phyloP scores from a whole-genome alignment of 35 echinoderm and acorn worm genomes.

The Lytechinus pictus region DNA sequence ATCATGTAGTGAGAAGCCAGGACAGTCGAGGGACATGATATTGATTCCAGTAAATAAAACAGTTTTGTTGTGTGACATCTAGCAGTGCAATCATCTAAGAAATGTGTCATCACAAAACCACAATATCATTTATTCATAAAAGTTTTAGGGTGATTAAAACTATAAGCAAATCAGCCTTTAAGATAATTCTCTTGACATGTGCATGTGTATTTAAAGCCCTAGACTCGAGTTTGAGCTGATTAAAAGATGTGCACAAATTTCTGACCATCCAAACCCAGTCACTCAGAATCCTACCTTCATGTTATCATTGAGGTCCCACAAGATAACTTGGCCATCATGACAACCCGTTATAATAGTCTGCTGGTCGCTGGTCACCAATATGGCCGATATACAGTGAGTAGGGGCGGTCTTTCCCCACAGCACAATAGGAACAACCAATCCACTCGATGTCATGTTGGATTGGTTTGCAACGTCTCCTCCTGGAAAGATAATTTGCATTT shows the following conservation, averaged over 20 bases:
- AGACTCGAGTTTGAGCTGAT: no score
- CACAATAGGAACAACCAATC: slow-evolving; percentile 90
- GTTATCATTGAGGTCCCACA: slow-evolving; percentile 97
- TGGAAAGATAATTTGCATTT: not conserved
- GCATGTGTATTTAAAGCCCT: not conserved
- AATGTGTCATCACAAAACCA: no score
- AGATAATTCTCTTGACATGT: not conserved
- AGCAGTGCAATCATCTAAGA: no score
- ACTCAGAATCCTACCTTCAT: slow-evolving; percentile 68
- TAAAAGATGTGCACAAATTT: not conserved
- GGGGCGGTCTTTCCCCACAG: slow-evolving; percentile 92
- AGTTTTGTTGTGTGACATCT: no score
- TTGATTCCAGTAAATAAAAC: no score
- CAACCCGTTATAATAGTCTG: slow-evolving; percentile 94
- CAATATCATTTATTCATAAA: no score
- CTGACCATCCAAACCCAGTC: not conserved
- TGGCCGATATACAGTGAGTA: slow-evolving; percentile 93
- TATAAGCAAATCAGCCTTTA: no score
- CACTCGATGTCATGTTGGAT: slow-evolving; percentile 71
- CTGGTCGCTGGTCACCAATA: slow-evolving; percentile 94
- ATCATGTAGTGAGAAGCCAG: no score
- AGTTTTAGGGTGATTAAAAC: no score
- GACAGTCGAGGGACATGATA: no score
- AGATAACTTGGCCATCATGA: slow-evolving; percentile 94
- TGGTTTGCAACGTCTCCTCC: not conserved